Conservation (phyloP, 2,113 vertebrate genomes). For the Podarcis muralis region DNA sequence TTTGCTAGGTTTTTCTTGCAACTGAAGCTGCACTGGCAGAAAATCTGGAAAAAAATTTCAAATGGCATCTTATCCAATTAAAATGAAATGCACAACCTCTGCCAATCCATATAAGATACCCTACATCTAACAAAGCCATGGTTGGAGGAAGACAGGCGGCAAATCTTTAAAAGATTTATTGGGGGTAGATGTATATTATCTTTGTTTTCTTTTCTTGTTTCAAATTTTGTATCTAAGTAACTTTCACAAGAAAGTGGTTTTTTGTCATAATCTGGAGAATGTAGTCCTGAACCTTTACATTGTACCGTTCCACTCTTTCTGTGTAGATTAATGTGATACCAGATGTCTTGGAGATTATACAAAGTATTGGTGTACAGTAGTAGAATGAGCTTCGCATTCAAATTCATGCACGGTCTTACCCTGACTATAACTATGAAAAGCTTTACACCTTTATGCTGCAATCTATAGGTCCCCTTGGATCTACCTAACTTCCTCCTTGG, state of each 20-base stretch:
- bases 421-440: conserved; percentile 33
- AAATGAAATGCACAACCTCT: conserved; percentile 47
- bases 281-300: conserved; percentile 8
- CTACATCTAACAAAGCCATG: conserved; percentile 23
- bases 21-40: conserved; percentile 8
- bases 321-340: conserved; percentile 29
- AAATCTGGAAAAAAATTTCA: conserved; percentile 44
- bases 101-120: conserved; percentile 34
- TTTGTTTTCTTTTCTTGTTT: not conserved
- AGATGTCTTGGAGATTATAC: conserved; percentile 51
- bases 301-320: fast-evolving
- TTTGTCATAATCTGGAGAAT: not conserved
- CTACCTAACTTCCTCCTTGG: not conserved
- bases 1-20: conserved; percentile 14
- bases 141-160: not conserved
- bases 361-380: conserved; percentile 22
- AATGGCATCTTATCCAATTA: conserved; percentile 36
- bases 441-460: not conserved
- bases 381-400: conserved; percentile 23
- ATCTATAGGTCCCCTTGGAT: not conserved
- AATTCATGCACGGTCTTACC: not conserved
- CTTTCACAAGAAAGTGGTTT: conserved; percentile 4
- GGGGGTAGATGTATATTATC: not conserved
- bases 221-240: not conserved
- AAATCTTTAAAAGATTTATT: not conserved